Evolutionary conservation across 2,113 vertebrate genomes (phyloP).

Genomic region (Probosciger aterrimus): DNA sequence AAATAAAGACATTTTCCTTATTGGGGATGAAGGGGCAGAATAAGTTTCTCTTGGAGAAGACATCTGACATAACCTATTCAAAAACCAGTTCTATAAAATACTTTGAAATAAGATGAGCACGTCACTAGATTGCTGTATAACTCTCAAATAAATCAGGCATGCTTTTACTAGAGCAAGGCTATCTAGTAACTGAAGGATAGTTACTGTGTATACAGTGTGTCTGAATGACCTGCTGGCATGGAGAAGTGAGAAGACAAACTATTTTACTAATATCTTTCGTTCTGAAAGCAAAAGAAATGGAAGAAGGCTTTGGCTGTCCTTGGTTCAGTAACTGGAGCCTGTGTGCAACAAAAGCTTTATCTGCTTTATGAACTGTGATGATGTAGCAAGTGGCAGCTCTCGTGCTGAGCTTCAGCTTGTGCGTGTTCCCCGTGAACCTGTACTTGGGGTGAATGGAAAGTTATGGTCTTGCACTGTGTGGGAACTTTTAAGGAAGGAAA

Average conservation of each 20-base stretch:
- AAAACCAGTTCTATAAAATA: background rate
- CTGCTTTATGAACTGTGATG: background rate
- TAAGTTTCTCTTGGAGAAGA: background rate
- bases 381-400: background rate
- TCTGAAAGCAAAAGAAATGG: background rate
- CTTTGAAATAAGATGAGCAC: background rate
- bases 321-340: background rate
- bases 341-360: background rate
- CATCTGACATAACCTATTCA: background rate
- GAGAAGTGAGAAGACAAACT: background rate
- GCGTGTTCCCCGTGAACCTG: accelerated
- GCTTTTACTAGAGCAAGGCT: background rate
- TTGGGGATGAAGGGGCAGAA: background rate
- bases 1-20: background rate
- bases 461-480: background rate
- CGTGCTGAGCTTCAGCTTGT: background rate
- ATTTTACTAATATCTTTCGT: background rate
- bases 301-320: background rate
- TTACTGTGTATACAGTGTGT: background rate
- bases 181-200: background rate
- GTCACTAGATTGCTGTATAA: background rate
- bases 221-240: background rate
- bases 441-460: background rate
- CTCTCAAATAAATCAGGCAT: background rate
- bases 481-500: background rate